Conservation (phyloP, 1,140 invertebrate genomes). For the Steinernema feltiae region DNA sequence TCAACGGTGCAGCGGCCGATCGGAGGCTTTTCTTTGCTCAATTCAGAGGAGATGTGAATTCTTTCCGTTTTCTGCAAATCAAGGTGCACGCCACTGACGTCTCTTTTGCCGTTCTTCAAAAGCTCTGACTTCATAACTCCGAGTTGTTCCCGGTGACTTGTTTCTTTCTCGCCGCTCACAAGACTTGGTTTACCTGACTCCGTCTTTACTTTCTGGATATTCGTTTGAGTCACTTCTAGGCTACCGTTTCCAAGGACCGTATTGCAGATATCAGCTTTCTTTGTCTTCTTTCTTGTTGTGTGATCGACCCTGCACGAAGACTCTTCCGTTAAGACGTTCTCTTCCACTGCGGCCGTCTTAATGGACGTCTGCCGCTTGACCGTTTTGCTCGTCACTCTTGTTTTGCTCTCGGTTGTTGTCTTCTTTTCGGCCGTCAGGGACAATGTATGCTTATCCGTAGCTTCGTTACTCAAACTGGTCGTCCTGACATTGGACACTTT, state of each 20-base stretch:
- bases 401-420: slow-evolving; percentile 1
- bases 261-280: neutral
- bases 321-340: neutral
- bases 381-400: slow-evolving; percentile 7
- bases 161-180: neutral
- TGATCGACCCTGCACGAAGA: neutral
- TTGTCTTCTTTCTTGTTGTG: neutral
- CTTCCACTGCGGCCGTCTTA: neutral
- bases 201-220: neutral
- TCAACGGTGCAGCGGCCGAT: neutral
- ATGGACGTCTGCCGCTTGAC: neutral
- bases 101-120: neutral
- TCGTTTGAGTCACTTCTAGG: neutral
- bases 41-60: neutral
- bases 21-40: neutral
- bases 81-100: neutral
- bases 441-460: neutral
- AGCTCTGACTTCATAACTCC: neutral
- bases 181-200: neutral
- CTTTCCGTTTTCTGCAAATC: neutral
- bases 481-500: neutral
- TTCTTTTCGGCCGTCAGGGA: neutral
- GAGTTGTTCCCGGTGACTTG: neutral
- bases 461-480: neutral
- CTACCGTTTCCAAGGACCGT: neutral